Evolutionary conservation across 2,888 invertebrate species (phyloP).

Genomic region (Pammene aurita): DNA sequence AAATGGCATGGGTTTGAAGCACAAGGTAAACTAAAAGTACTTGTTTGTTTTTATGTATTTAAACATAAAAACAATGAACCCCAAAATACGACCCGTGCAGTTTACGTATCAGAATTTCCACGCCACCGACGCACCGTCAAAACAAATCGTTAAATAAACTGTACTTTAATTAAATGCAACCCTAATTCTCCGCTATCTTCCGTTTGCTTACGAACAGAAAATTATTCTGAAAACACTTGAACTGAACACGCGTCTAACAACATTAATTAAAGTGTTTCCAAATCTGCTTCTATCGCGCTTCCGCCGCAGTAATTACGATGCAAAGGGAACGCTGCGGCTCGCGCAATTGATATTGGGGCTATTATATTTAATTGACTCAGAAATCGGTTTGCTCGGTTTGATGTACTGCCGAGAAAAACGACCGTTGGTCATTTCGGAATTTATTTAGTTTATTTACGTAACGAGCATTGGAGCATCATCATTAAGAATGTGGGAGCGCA

Average conservation of each 20-base stretch:
- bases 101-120: conserved; percentile 29
- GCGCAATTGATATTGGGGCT: conserved; percentile 37
- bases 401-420: conserved; percentile 9
- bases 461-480: background rate
- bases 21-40: conserved; percentile 1
- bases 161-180: conserved; percentile 40
- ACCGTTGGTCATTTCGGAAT: conserved; percentile 7
- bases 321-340: conserved; percentile 64
- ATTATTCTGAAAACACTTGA: conserved; percentile 64
- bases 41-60: background rate
- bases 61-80: background rate
- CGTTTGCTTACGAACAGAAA: conserved; percentile 53
- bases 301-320: conserved; percentile 80
- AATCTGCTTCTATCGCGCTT: conserved; percentile 79
- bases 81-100: conserved; percentile 7
- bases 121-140: conserved; percentile 26
- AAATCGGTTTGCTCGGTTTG: conserved; percentile 30
- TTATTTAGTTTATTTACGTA: conserved; percentile 5
- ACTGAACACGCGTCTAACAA: conserved; percentile 74
- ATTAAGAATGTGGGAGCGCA: background rate
- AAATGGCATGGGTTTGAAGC: background rate
- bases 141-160: conserved; percentile 42
- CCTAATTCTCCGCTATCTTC: conserved; percentile 40
- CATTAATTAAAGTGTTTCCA: conserved; percentile 80
- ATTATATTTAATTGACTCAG: conserved; percentile 39